These are phyloP conservation scores for Heterotis niloticus DNA, from an alignment of 2,113 vertebrate species.

Conservation along the genomic window DNA sequence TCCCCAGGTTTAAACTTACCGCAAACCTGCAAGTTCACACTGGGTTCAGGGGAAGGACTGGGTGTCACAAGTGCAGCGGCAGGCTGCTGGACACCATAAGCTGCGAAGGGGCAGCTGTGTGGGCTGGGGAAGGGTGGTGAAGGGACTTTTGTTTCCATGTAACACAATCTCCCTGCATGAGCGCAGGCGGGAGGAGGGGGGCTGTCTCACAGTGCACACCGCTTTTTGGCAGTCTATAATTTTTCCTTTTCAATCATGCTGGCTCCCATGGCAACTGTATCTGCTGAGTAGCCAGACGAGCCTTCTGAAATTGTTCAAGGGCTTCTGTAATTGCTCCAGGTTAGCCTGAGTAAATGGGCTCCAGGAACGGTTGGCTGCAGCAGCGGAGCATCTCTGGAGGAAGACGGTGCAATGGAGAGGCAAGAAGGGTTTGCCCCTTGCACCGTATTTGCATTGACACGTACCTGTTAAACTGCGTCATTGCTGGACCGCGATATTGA, in stretches of 20 bases:
- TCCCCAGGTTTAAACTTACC: no score
- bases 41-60: not conserved
- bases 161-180: slow-evolving; percentile 31
- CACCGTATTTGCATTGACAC: not conserved
- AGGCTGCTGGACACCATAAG: not conserved
- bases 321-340: slow-evolving; percentile 45
- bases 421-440: no score
- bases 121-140: slow-evolving; percentile 9
- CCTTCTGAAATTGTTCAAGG: slow-evolving; percentile 46
- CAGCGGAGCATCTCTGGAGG: not conserved
- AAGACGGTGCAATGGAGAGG: not conserved
- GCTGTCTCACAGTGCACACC: slow-evolving; percentile 23
- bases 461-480: not conserved
- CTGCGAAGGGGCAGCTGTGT: not conserved
- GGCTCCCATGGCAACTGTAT: slow-evolving; percentile 53
- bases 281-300: slow-evolving; percentile 45
- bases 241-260: slow-evolving; percentile 45
- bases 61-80: not conserved
- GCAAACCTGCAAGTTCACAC: no score
- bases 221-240: slow-evolving; percentile 49
- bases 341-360: slow-evolving; percentile 32
- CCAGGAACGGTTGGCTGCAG: not conserved
- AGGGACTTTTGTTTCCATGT: slow-evolving; percentile 35
- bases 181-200: not conserved
- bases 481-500: not conserved